A percentile compares a stretch with the other conserved stretches of the same genome.
Conservation (phyloP, 1,140 invertebrate species). For the Trachelipus rathkii region DNA sequence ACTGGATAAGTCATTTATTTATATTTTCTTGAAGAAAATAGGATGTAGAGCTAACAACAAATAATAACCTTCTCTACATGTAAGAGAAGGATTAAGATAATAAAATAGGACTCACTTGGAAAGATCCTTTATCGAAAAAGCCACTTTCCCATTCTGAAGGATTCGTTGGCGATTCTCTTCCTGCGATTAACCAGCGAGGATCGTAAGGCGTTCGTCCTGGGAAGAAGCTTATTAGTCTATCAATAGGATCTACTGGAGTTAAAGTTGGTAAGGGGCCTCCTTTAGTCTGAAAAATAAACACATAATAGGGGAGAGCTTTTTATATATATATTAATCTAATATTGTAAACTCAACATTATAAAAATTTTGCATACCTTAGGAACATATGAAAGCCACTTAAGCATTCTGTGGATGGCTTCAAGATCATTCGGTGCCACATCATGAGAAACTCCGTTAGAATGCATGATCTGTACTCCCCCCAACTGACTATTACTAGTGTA, state of each 20-base stretch:
- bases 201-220: constrained; percentile 91
- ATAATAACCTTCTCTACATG: background rate
- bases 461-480: constrained; percentile 95
- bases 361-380: constrained; percentile 52
- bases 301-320: background rate
- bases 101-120: constrained; percentile 34
- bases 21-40: no score
- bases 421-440: constrained; percentile 82
- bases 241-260: constrained; percentile 68
- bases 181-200: constrained; percentile 85
- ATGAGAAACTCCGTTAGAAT: constrained; percentile 93
- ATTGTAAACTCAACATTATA: background rate
- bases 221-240: constrained; percentile 78
- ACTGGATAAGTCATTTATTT: no score
- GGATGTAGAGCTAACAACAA: background rate
- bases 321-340: constrained; percentile 1
- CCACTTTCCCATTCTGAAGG: constrained; percentile 71
- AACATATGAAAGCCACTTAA: constrained; percentile 66
- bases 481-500: constrained; percentile 98
- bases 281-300: constrained; percentile 53
- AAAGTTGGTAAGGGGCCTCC: constrained; percentile 72
- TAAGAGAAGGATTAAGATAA: background rate
- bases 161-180: constrained; percentile 59
- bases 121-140: constrained; percentile 61
- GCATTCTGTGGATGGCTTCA: constrained; percentile 84